Base-by-base conservation (phyloP, 2,888 invertebrate genomes). In the Altica lythri region DNA sequence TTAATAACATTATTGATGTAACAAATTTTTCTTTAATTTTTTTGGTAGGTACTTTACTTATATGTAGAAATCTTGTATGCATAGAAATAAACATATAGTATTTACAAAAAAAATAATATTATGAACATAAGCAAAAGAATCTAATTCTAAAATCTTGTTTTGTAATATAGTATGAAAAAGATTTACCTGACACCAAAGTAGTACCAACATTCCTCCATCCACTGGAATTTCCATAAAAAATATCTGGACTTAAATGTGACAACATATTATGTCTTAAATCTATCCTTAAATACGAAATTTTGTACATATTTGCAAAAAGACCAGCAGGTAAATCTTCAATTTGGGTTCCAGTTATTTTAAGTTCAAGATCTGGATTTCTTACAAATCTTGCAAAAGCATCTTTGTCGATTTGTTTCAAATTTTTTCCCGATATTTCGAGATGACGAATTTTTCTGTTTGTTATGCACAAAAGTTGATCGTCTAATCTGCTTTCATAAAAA, bases 181-280 rank as follows among this genome's bases (percentile, higher is more conserved):
- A 13, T 79, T 77, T 76, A 89, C 90, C 89, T 78, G 89, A 86
- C 51, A 93, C 85, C 72, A 92, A 82, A 71, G 90, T 89, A 3
- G 93, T 92, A 9, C 92, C 92, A 61, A 90, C 88, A 62, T 88
- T 86, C 75, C 92, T 92, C 92, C 92, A 92, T 66, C 86, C 86
- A 16, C 90, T 89, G 63, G 88, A 85, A 75, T 93, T 92, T 18
- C 90, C 89, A 75, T 93, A 93, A 73, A 94, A 88, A 58, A 90
- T 88, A 59, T 90, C 89, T 46, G 92, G 89, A 72, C 89, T 88
- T 60, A 94, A 80, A 53, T 86, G 85, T 25, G 86, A 83, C 70
- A 94, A 82, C 77, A 85, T 84, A 78, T 95, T 95, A 72, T 86
- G 83, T 58, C 90, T 85, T 62, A 94, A 80, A 77, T 94, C 92